phyloP scores from a whole-genome alignment of 2,113 vertebrate genomes.

The Gila orcuttii region DNA sequence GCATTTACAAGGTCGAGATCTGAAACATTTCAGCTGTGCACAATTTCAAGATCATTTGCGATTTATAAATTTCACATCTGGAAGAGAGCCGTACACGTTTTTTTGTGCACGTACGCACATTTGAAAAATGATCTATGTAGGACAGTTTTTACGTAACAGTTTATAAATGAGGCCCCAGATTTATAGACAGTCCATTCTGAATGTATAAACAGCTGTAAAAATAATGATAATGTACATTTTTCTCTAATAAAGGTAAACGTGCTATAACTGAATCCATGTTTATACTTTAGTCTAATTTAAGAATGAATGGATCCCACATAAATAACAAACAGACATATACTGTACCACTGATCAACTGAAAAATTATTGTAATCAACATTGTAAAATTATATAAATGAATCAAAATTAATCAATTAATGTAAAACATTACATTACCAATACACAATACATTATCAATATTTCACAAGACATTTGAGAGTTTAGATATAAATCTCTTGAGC shows the following conservation, averaged over 20 bases:
- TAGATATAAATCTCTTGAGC: neutral
- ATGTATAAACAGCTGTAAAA: neutral
- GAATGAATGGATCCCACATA: neutral
- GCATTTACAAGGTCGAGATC: too few species aligned
- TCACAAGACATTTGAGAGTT: neutral
- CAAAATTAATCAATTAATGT: neutral
- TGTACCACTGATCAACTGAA: neutral
- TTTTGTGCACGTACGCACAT: too few species aligned
- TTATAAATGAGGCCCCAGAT: too few species aligned
- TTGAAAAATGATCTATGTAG: too few species aligned
- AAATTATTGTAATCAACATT: neutral
- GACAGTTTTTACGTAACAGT: too few species aligned
- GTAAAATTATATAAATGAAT: neutral
- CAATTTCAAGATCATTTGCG: too few species aligned
- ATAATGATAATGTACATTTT: neutral
- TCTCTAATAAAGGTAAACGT: neutral
- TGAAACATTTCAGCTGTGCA: too few species aligned
- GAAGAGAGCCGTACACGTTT: too few species aligned
- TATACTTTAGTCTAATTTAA: neutral
- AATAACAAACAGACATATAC: neutral
- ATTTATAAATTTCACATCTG: too few species aligned
- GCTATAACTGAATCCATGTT: neutral
- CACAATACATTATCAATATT: neutral
- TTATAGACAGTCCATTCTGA: neutral
- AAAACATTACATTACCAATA: neutral